Evolutionary conservation across 2,888 invertebrate genomes (phyloP), one percentile per base, ranked within the genome.

Genomic region (Tinea pellionella): DNA sequence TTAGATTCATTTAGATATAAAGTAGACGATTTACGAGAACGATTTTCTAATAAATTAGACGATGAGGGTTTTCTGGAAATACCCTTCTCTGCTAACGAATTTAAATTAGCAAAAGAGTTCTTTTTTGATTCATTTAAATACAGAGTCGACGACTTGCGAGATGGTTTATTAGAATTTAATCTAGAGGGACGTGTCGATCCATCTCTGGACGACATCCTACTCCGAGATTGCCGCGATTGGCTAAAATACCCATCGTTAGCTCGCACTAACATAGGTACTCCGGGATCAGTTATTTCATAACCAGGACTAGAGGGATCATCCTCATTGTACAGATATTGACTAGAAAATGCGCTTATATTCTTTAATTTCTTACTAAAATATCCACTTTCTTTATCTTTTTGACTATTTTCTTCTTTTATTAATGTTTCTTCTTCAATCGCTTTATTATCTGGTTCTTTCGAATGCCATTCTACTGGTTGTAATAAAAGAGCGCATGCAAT

Each of bases 401-500:
- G 76, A 57, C 74, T 72, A 3, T 71, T 67, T 32, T 62, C 30
- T 61, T 71, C 59, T 3, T 60, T 69, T 1, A 80, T 61, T 16
- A 78, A 63, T 60, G 75, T 79, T 61, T 80, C 71, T 64, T 75
- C 75, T 30, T 77, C 75, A 61, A 67, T 64, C 59, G 67, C 66
- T 61, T 76, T 72, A n/a, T 64, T 37, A 3, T 63, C 64, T 62
- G 73, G 71, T 66, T 78, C 84, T 69, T 89, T 89, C 2, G 89
- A 80, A 70, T 94, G 94, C 92, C 92, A 92, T 72, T 91, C 90
- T 0, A 94, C 92, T 2, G 94, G 94, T 69, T 94, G 94, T 51
- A 93, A 78, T 59, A 94, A 75, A 61, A 92, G 78, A 1, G 92
- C 89, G 65, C 91, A 91, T 24, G 90, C 90, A 59, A 93, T 76